A percentile compares a stretch with the other conserved stretches of the same genome.
Evolutionary conservation across 2,113 vertebrate species (phyloP).

Genomic region (Dicaeum eximium): DNA sequence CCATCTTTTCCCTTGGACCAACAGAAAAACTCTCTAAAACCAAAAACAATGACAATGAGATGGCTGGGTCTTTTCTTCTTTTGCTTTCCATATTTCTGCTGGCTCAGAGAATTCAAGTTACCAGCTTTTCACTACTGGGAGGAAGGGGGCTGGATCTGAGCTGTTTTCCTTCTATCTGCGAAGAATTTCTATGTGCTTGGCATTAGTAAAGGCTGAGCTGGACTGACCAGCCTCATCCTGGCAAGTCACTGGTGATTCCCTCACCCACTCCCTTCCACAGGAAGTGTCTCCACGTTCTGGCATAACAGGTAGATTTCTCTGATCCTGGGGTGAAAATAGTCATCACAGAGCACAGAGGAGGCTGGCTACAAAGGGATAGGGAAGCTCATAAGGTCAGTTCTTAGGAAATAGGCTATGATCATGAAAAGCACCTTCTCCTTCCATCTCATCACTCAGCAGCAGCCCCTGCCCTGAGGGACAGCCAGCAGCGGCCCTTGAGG

Average conservation of each 20-base stretch:
- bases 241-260: background rate
- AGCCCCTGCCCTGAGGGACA: background rate
- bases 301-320: background rate
- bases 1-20: background rate
- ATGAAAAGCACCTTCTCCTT: background rate
- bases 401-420: background rate
- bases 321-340: background rate
- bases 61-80: background rate
- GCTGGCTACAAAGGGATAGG: background rate
- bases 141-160: background rate
- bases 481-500: background rate
- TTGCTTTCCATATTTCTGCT: background rate
- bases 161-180: background rate
- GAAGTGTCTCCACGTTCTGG: background rate
- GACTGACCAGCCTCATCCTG: background rate
- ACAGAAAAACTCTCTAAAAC: background rate
- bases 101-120: background rate
- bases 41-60: background rate
- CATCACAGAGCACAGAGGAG: background rate
- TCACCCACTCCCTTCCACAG: background rate
- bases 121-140: background rate
- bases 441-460: background rate
- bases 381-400: background rate
- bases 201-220: background rate
- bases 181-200: background rate